Percentiles rank a stretch among this genome's conserved stretches.
phyloP scores from a whole-genome alignment of 2,888 invertebrate genomes.

The Yponomeuta cagnagella region DNA sequence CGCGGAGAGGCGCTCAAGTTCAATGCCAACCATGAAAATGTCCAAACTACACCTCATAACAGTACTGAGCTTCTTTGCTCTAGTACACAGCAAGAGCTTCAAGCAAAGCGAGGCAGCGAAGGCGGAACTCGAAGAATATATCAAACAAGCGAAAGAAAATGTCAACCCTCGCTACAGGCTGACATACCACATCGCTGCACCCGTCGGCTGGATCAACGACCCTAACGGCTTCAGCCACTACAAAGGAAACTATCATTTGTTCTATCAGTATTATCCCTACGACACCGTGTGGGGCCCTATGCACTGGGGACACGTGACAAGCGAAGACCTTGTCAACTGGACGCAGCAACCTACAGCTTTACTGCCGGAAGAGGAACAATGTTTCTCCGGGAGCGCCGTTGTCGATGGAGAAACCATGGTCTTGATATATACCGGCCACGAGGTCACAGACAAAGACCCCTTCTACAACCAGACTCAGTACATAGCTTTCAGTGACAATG shows the following conservation, averaged over 20 bases:
- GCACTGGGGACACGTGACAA: conserved; percentile 72
- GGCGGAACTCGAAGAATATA: conserved; percentile 47
- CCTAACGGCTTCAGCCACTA: conserved; percentile 73
- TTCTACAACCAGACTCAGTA: conserved; percentile 55
- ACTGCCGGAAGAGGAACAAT: conserved; percentile 56
- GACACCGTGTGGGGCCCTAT: conserved; percentile 63
- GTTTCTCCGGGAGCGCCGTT: conserved; percentile 68
- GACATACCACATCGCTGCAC: conserved; percentile 56
- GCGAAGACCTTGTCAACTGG: conserved; percentile 69
- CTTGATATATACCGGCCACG: conserved; percentile 59
- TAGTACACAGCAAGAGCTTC: conserved; percentile 10
- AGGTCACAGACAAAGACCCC: conserved; percentile 36
- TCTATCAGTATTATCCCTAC: conserved; percentile 72
- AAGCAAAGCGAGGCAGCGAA: conserved; percentile 31
- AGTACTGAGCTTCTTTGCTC: not conserved
- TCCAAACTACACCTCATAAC: not conserved
- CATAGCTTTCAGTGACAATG: conserved; percentile 57
- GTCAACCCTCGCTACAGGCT: conserved; percentile 53
- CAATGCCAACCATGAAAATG: not conserved
- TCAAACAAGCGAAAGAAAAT: conserved; percentile 40
- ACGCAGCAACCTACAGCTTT: conserved; percentile 63
- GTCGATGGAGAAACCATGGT: conserved; percentile 46
- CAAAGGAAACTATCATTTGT: conserved; percentile 69
- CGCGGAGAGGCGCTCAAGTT: not conserved
- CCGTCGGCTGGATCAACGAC: conserved; percentile 75